These are phyloP conservation scores for Ichneumoninae sp. DNA, from an alignment of 2,888 invertebrate genomes.

Conservation along the genomic window DNA sequence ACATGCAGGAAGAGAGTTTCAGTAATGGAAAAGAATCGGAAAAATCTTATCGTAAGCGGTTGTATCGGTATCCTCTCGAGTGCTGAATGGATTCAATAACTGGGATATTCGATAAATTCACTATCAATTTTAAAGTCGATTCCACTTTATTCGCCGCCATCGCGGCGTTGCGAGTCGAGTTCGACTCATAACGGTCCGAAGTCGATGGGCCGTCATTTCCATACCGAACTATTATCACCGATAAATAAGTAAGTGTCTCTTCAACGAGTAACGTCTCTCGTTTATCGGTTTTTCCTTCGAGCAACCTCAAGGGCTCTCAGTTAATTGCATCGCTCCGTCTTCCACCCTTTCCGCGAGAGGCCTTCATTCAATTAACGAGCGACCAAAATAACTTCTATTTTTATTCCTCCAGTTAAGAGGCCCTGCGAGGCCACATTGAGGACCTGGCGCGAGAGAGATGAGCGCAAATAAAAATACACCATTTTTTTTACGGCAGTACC, in stretches of 20 bases:
- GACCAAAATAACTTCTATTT: constrained; percentile 19
- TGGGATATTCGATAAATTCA: constrained; percentile 13
- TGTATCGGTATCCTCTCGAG: constrained; percentile 3
- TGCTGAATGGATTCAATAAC: constrained; percentile 2
- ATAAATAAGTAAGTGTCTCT: constrained; percentile 50
- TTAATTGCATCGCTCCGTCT: constrained; percentile 42
- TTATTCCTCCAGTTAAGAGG: neutral
- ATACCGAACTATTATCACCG: constrained; percentile 26
- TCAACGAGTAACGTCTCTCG: neutral
- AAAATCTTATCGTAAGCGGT: constrained; percentile 1
- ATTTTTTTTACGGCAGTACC: neutral
- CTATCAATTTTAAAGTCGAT: constrained; percentile 15
- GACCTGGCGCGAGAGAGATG: neutral
- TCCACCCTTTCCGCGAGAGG: neutral
- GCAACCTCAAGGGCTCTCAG: constrained; percentile 37
- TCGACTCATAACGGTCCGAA: constrained; percentile 28
- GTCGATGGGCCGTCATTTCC: constrained; percentile 15
- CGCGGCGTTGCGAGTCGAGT: constrained; percentile 5
- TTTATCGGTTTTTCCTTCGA: constrained; percentile 51
- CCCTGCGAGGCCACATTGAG: neutral
- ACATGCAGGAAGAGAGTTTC: neutral
- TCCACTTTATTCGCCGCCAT: constrained; percentile 14
- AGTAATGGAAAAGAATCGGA: neutral
- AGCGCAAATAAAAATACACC: neutral
- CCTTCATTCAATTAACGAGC: neutral